Evolutionary conservation across 2,797 vertebrate species (phyloP).

Genomic region (Acridotheres tristis): DNA sequence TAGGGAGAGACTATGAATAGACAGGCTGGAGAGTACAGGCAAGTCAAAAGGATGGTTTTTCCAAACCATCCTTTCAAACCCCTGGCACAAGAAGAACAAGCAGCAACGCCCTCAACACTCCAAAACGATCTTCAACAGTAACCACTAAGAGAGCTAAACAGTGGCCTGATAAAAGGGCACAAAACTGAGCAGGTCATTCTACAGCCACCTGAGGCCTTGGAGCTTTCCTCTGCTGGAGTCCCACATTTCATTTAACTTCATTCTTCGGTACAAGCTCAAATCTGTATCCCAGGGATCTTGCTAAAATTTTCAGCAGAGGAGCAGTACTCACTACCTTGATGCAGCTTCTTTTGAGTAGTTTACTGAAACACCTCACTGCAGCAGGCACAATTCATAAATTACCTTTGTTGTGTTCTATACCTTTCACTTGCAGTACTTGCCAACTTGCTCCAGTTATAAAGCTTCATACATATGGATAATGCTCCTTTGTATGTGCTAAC

Average conservation of each 20-base stretch:
- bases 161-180: not conserved
- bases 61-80: not conserved
- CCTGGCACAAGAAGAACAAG: not conserved
- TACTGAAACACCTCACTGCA: not conserved
- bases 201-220: not conserved
- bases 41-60: not conserved
- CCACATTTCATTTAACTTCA: not conserved
- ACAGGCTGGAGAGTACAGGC: accelerated
- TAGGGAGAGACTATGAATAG: not conserved
- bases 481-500: slow-evolving; percentile 64
- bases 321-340: not conserved
- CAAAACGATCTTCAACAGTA: not conserved
- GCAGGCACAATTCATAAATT: not conserved
- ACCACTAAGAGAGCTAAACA: not conserved
- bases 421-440: slow-evolving; percentile 35
- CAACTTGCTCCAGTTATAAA: slow-evolving; percentile 52
- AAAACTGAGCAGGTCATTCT: not conserved
- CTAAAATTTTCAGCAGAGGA: not conserved
- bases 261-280: not conserved
- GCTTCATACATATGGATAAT: slow-evolving; percentile 70
- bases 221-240: not conserved
- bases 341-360: not conserved
- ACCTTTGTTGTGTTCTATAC: slow-evolving; percentile 15
- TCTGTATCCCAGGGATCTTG: not conserved
- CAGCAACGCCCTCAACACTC: not conserved